These are phyloP conservation scores for Rapana venosa DNA, from an alignment of 2,888 invertebrate genomes.

Conservation along the genomic window DNA sequence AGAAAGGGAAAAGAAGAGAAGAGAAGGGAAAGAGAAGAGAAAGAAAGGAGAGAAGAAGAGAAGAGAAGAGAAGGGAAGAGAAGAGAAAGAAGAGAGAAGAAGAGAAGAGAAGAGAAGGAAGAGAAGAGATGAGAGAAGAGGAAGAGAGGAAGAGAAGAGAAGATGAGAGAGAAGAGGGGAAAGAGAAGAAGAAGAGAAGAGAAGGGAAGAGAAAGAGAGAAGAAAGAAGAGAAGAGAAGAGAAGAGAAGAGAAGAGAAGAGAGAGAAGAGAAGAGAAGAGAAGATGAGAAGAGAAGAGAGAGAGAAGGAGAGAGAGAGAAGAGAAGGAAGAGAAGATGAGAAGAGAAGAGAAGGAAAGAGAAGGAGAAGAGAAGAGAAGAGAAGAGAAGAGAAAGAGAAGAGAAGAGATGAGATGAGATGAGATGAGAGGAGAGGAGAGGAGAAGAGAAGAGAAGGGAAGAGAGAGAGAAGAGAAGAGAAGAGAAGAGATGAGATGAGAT, in stretches of 20 bases:
- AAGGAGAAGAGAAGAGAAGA: neutral
- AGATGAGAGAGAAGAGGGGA: constrained; percentile 21
- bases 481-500: neutral
- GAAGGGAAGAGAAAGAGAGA: neutral
- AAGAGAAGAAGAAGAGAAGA: neutral
- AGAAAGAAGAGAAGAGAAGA: neutral
- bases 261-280: neutral
- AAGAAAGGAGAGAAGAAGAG: too few species aligned
- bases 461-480: too few species aligned
- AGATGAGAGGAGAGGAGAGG: neutral
- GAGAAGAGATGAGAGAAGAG: neutral
- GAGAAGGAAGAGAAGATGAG: too few species aligned
- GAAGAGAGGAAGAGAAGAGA: constrained; percentile 14
- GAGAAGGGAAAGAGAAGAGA: neutral
- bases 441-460: too few species aligned
- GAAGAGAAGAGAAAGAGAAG: neutral
- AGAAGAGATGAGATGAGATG: neutral
- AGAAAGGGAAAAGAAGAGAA: neutral
- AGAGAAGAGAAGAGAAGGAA: neutral
- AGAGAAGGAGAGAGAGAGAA: constrained; percentile 25
- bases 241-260: neutral
- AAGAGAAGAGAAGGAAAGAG: neutral
- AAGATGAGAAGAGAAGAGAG: neutral
- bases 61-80: neutral
- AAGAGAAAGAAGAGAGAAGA: neutral